Evolutionary conservation across 2,113 vertebrate genomes (phyloP).

Genomic region (Sapajus apella): DNA sequence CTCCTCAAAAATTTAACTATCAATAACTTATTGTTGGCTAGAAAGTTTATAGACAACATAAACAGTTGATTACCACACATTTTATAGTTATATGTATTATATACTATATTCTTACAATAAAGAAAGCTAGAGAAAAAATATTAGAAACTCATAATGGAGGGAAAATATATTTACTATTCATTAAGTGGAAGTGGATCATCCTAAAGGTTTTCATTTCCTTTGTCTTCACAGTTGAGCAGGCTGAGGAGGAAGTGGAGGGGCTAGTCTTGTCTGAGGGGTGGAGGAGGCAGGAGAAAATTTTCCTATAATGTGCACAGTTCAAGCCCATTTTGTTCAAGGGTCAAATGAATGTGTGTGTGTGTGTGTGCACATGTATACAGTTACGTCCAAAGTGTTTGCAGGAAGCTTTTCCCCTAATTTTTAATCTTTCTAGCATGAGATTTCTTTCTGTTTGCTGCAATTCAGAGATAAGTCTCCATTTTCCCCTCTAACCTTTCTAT

Average conservation of each 20-base stretch:
- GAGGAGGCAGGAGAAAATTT: neutral
- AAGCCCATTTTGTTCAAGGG: neutral
- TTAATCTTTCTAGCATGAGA: neutral
- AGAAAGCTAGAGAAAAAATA: neutral
- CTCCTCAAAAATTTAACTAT: neutral
- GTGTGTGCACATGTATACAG: neutral
- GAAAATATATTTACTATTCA: neutral
- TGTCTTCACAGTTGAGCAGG: neutral
- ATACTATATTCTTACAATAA: neutral
- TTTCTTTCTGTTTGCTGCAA: neutral
- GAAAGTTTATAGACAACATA: neutral
- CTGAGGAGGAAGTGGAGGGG: neutral
- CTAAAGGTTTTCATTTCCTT: neutral
- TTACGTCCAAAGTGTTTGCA: neutral
- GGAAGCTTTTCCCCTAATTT: neutral
- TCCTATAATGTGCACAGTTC: neutral
- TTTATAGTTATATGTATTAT: neutral
- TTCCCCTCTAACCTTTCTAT: neutral
- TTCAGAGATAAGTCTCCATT: neutral
- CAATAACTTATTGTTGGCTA: neutral
- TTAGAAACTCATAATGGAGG: neutral
- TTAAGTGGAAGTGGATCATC: neutral
- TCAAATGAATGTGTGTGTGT: neutral
- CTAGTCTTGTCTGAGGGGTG: neutral
- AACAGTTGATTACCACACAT: neutral